Base-by-base conservation (phyloP, 2,113 vertebrate species). In the Lucifuga dentata region DNA sequence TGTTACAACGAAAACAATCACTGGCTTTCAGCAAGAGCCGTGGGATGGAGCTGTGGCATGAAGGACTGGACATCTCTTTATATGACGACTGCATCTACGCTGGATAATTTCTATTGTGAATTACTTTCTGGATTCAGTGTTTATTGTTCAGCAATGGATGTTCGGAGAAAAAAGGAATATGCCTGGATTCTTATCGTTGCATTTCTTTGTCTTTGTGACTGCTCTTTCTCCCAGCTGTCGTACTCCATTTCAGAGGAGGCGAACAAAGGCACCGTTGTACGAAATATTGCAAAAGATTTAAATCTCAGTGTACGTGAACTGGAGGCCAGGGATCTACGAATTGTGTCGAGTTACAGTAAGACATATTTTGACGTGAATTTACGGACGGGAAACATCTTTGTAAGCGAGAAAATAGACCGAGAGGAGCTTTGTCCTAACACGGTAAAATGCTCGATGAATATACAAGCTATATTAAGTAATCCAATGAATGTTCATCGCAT, bases 321-420 rank as follows among this genome's bases (percentile, higher is more conserved):
- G 5, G 77, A 89, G 16, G 66, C 19, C 7, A 88, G 93, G 41
- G 91, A 73, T 70, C 84, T 93, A 0, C 76, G 71, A 36, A 85
- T 95, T 52, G 73, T 90, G 23, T 91, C 91, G 23, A 91, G 91
- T 73, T 60, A 90, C 52, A 90, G 78, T 2, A 80, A 85, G 62
- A 84, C 68, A 48, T 86, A 89, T 70, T 86, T 95, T 23, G 66
- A 86, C 15, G 90, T 93, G 1, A 86, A 95, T 78, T 45, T 80
- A 8, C 80, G 85, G n/a, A 93, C 89, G 1, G 94, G 94, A 33
- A 68, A 88, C 32, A 56, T 96, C 1, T 51, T 86, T 73, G 71
- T 94, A 64, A 81, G 87, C 10, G 89, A 94, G 5, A 92, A 88
- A 58, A 84, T 95, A 62, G 89, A 95, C 78, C 76, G 93, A 43